Base-by-base conservation (phyloP, 2,113 vertebrate species). In the Equus przewalskii region DNA sequence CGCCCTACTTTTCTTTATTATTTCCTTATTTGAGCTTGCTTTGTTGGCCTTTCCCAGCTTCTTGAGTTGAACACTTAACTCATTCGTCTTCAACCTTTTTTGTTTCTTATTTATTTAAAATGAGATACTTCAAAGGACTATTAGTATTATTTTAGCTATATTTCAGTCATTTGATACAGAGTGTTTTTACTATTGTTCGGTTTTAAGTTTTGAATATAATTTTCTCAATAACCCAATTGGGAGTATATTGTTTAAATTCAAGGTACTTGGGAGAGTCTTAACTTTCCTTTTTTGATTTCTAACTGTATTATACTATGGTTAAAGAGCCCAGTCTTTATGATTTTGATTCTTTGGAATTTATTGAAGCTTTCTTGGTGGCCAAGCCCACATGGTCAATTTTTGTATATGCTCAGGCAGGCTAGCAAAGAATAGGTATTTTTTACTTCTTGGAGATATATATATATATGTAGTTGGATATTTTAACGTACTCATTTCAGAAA, bases 31-130 rank as follows among this genome's bases (percentile, higher is more conserved):
- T 73, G 19, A 73, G 10, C n/a, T 54, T 79, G 69, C 33, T 64
- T 79, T 87, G 2, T 58, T 67, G 15, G 6, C 69, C 6, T 91
- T 85, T 89, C 49, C 22, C 6, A 69, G 7, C 11, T 60, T 91
- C n/a, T 75, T 22, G 9, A 69, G 69, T 73, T 51, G 46, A 96
- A 56, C 22, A 69, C 13, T 80, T 33, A 78, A 46, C 7, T 76
- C n/a, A 64, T 36, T 88, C 94, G 46, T 88, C 54, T 93, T 88
- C 64, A 46, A 11, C 24, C 18, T 81, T 87, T 33, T 94, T 46
- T 93, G 62, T 95, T 88, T 91, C 28, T 58, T 75, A 30, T 19
- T 11, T 3, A 67, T 73, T 79, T 65, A 54, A 96, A 88, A 73
- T 83, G 11, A 65, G 62, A 7, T 67, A 30, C 79, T 78, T 79